A percentile compares a stretch with the other conserved stretches of the same genome.
phyloP scores from a whole-genome alignment of 1,140 invertebrate genomes.

The Achroia grisella region DNA sequence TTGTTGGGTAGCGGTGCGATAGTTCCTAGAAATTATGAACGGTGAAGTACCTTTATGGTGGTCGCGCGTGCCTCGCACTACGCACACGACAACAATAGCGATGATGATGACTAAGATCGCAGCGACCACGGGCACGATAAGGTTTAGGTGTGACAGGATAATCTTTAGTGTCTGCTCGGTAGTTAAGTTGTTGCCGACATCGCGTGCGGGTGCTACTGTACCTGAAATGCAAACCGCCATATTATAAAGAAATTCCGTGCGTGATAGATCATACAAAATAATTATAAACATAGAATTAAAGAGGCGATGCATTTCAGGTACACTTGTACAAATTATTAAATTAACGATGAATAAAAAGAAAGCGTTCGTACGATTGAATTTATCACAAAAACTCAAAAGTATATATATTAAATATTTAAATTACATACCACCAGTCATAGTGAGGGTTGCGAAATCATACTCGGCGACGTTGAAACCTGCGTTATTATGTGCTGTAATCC shows the following conservation, averaged over 20 bases:
- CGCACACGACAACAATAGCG: constrained; percentile 92
- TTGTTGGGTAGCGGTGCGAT: constrained; percentile 85
- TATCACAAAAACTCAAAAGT: background rate
- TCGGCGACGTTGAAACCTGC: constrained; percentile 95
- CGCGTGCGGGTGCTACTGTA: constrained; percentile 93
- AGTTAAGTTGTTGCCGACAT: constrained; percentile 82
- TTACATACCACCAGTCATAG: constrained; percentile 90
- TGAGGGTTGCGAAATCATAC: constrained; percentile 96
- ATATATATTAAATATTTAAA: background rate
- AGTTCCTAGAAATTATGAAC: constrained; percentile 76
- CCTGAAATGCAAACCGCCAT: constrained; percentile 82
- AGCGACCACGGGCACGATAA: constrained; percentile 94
- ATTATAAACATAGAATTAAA: background rate
- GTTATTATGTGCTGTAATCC: constrained; percentile 96
- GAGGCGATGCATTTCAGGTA: constrained; percentile 69
- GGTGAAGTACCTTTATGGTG: constrained; percentile 83
- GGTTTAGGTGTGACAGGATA: constrained; percentile 90
- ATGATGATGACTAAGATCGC: constrained; percentile 93
- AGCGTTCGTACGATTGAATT: background rate
- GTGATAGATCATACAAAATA: background rate
- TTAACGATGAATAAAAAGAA: background rate
- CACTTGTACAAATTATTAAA: constrained; percentile 6
- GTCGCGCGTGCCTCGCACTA: constrained; percentile 86
- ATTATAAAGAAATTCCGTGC: constrained; percentile 6
- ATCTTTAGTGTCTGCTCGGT: constrained; percentile 87